A percentile compares a stretch with the other conserved stretches of the same genome.
These are phyloP conservation scores for Hemicentrotus pulcherrimus DNA, from an alignment of 35 echinoderm and acorn worm species.

Conservation along the genomic window DNA sequence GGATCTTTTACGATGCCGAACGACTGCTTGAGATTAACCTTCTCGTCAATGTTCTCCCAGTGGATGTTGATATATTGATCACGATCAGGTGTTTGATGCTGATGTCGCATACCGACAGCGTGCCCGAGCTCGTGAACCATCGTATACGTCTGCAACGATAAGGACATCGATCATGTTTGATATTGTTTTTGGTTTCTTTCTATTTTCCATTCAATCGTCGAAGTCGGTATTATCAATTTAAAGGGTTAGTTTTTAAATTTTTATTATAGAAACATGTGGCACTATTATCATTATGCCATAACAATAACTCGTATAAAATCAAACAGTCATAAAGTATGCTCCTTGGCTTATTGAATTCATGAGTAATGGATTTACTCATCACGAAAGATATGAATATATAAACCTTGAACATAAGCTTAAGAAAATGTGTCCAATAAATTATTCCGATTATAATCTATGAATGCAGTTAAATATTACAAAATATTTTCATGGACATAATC, in stretches of 20 bases:
- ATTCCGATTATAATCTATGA: too few species aligned
- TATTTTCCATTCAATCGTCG: background rate
- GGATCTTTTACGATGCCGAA: background rate
- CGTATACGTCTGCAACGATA: background rate
- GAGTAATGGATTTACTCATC: too few species aligned
- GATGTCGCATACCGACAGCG: constrained; percentile 2
- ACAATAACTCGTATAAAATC: background rate
- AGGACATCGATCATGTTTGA: background rate
- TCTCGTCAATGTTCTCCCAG: constrained; percentile 6
- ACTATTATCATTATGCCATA: background rate
- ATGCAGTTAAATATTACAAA: too few species aligned
- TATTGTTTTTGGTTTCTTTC: background rate
- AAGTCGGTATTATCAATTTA: too few species aligned
- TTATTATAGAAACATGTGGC: too few species aligned
- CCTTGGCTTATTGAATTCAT: too few species aligned
- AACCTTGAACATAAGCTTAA: too few species aligned
- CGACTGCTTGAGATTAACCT: background rate
- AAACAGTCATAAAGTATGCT: too few species aligned
- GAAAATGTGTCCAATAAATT: too few species aligned
- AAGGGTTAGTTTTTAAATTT: background rate
- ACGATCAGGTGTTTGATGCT: constrained; percentile 22
- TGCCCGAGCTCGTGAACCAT: constrained; percentile 35
- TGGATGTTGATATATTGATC: constrained; percentile 10
- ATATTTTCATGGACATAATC: too few species aligned
- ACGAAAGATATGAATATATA: too few species aligned